A percentile compares a stretch with the other conserved stretches of the same genome.
phyloP scores from a whole-genome alignment of 2,797 vertebrate species.

The Chlorospingus semifuscus region DNA sequence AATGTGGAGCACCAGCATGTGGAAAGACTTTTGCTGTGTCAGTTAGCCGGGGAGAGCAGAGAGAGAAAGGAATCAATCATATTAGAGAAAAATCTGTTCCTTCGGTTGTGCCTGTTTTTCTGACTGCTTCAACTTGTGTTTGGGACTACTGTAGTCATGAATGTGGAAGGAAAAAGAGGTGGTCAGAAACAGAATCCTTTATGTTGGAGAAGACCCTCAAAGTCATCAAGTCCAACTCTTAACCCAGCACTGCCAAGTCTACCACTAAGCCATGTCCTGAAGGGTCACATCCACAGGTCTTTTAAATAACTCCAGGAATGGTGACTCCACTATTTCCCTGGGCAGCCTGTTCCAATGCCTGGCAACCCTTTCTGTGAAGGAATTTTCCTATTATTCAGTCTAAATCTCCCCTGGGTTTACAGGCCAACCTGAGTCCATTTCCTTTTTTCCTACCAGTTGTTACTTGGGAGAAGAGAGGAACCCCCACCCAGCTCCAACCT shows the following conservation, averaged over 20 bases:
- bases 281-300: neutral
- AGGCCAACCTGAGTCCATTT: neutral
- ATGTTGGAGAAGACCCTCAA: neutral
- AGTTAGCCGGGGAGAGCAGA: neutral
- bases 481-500: neutral
- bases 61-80: neutral
- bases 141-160: neutral
- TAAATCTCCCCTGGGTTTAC: neutral
- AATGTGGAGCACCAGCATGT: accelerated
- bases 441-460: neutral
- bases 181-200: neutral
- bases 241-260: neutral
- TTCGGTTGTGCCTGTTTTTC: neutral
- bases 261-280: neutral
- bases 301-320: neutral
- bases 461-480: neutral
- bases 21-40: neutral
- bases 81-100: neutral
- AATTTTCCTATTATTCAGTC: neutral
- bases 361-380: neutral
- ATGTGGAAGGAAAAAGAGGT: neutral
- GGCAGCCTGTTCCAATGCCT: neutral
- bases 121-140: neutral
- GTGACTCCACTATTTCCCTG: neutral
- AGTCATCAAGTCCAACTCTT: accelerated